Base-by-base conservation (phyloP, 2,113 vertebrate genomes). In the Maccullochella peelii region DNA sequence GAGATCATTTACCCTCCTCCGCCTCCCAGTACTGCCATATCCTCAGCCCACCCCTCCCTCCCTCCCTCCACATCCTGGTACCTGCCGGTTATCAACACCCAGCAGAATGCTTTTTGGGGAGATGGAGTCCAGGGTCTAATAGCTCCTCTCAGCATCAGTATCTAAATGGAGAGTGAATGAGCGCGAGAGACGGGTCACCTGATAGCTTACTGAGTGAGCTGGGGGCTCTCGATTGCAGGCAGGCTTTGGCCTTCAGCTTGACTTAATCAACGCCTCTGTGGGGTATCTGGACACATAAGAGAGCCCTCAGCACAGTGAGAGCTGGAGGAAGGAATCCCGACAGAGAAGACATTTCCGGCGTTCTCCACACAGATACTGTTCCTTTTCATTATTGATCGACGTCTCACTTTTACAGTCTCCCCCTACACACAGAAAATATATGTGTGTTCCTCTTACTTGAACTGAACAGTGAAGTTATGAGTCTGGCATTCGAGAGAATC, bases 221-320 rank as follows among this genome's bases (percentile, higher is more conserved):
- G 76, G 74, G 70, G 84, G 81, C 85, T 90, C 84, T 89, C 69
- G 54, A 91, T 86, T 77, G 84, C 79, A 86, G 75, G 83, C 82
- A 81, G 86, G 69, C 80, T 84, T 83, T 86, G 90, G 91, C 92
- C 93, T 93, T 94, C 86, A 86, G 89, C 88, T 92, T 94, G 94
- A 93, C 93, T 94, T 94, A 90, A 94, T 92, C 94, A 94, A 81
- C 80, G 85, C 80, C 92, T 90, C 90, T 57, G 90, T 84, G 78
- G 91, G 94, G 69, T 76, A 91, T 90, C 87, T 89, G 86, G 88
- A 91, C 91, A 90, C 91, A 87, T 85, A 79, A 92, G 82, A 87
- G 88, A 90, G 87, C 72, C 86, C 83, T 84, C 66, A 72, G 84
- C 92, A 47, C 82, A 68, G 88, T 12, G 65, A 72, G 90, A 84